Conservation (phyloP, 2,888 invertebrate genomes). For the Ophion costatus region DNA sequence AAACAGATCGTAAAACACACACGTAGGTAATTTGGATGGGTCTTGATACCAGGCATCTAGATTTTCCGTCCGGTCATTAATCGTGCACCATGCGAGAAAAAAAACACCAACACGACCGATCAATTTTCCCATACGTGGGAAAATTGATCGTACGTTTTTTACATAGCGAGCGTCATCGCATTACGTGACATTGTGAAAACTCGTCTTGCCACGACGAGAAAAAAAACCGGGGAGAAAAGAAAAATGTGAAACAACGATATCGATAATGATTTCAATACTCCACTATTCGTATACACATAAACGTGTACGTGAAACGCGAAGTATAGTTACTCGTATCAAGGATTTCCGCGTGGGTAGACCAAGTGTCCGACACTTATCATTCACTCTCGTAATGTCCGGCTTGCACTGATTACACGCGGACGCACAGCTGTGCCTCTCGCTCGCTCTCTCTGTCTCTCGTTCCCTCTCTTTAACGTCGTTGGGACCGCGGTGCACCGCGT, state of each 20-base stretch:
- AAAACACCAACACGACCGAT: too few species aligned
- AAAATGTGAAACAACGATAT: not conserved
- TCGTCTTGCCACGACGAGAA: too few species aligned
- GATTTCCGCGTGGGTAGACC: slow-evolving; percentile 52
- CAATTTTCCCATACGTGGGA: too few species aligned
- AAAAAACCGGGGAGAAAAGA: too few species aligned
- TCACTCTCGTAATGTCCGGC: slow-evolving; percentile 63
- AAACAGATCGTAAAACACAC: too few species aligned
- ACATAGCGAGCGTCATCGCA: too few species aligned
- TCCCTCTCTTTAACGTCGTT: not conserved
- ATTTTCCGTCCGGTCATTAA: too few species aligned
- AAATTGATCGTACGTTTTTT: too few species aligned
- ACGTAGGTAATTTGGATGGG: too few species aligned
- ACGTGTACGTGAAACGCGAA: not conserved
- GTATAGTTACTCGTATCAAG: not conserved
- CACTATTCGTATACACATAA: not conserved
- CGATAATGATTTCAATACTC: not conserved
- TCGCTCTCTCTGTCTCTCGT: not conserved
- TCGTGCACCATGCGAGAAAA: too few species aligned
- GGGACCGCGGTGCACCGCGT: not conserved
- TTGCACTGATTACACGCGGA: slow-evolving; percentile 60
- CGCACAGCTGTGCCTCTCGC: slow-evolving; percentile 38
- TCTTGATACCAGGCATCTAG: too few species aligned
- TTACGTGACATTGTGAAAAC: too few species aligned
- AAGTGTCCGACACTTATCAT: slow-evolving; percentile 52